Conservation (phyloP, 92 coral and sea anemone genomes). For the Porites cylindrica region DNA sequence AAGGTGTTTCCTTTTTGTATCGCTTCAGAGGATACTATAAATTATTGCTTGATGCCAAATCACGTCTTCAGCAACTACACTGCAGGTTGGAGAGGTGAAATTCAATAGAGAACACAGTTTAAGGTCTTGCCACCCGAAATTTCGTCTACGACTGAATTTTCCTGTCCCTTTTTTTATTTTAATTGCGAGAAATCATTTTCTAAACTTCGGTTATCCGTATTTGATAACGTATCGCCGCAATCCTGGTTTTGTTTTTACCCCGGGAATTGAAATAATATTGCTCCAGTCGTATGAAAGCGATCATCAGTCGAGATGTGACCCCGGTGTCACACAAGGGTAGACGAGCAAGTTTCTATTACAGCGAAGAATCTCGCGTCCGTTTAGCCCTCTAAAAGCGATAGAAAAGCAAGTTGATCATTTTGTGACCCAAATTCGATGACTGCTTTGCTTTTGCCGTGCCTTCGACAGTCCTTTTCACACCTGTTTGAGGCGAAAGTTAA, state of each 20-base stretch:
- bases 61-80: slow-evolving; percentile 21
- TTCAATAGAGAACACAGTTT: slow-evolving; percentile 18
- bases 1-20: slow-evolving; percentile 28
- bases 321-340: slow-evolving; percentile 44
- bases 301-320: slow-evolving; percentile 41
- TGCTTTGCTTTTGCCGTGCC: slow-evolving; percentile 13
- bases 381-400: background rate
- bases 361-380: background rate
- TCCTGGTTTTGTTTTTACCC: slow-evolving; percentile 1
- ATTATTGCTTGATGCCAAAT: slow-evolving; percentile 32
- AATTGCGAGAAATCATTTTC: slow-evolving; percentile 3
- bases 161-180: background rate
- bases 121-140: slow-evolving; percentile 24
- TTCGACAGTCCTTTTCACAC: slow-evolving; percentile 71
- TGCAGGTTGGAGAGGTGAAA: slow-evolving; percentile 32
- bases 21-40: slow-evolving; percentile 40
- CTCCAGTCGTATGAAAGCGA: slow-evolving; percentile 14
- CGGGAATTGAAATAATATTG: slow-evolving; percentile 30
- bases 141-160: background rate
- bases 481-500: slow-evolving; percentile 75
- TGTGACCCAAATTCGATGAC: background rate
- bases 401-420: background rate
- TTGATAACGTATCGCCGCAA: slow-evolving; percentile 2
- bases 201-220: background rate
- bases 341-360: background rate